A percentile compares a stretch with the other conserved stretches of the same genome.
Conservation (phyloP, 2,797 vertebrate genomes). For the Brachyrhaphis roseni region DNA sequence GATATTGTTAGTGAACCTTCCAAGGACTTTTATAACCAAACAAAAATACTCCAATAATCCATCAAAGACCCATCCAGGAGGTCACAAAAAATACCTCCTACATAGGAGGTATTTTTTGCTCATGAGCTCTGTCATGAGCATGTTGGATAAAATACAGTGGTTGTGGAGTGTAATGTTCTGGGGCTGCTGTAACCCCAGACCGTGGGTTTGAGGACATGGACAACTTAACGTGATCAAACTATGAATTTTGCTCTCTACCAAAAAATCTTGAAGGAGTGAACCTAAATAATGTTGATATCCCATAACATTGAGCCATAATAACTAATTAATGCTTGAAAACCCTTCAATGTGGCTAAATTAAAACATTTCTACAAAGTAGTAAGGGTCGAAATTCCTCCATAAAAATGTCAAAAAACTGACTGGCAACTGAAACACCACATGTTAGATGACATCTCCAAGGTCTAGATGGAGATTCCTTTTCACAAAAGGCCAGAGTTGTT, state of each 20-base stretch:
- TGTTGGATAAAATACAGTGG: background rate
- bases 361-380: background rate
- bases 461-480: background rate
- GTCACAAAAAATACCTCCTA: background rate
- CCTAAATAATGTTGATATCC: background rate
- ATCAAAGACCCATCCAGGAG: background rate
- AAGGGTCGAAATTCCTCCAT: background rate
- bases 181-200: background rate
- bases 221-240: background rate
- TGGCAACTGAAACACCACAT: background rate
- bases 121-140: background rate
- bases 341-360: background rate
- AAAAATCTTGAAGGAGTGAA: background rate
- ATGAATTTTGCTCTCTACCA: background rate
- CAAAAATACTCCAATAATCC: background rate
- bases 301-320: background rate
- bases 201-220: background rate
- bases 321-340: background rate
- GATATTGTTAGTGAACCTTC: background rate
- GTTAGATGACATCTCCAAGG: background rate
- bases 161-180: background rate
- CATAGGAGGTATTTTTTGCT: no score
- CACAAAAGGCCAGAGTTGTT: background rate
- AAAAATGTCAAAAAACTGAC: background rate
- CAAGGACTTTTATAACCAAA: background rate